Evolutionary conservation across 2,113 vertebrate species (phyloP), one percentile per base, ranked within the genome.

Genomic region (Uria lomvia): DNA sequence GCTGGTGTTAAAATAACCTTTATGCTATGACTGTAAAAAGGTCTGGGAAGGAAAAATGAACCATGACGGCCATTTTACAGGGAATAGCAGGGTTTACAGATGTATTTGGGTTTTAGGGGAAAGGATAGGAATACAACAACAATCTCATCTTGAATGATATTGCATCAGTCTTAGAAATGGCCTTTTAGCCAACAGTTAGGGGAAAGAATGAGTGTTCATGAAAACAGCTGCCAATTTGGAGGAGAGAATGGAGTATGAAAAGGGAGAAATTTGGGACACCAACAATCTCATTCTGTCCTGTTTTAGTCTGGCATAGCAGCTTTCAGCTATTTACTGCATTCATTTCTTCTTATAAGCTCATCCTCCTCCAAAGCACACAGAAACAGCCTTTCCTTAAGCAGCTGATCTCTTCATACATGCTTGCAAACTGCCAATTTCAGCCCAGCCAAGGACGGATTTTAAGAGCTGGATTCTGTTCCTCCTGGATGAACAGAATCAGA

Each of bases 271-370:
- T 8, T 66, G 66, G 84, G 90, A 90, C 83, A 94, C 27, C 55
- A 73, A 62, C 26, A 68, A 79, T 85, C 68, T 29, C 30, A 58
- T 85, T 93, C 80, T 42, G 20, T 75, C 40, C 62, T 76, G 58
- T 53, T 90, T 92, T 55, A 79, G 66, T 62, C 63, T 94, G 67
- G 53, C 32, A 5, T 15, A 81, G 56, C 67, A 92, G 52, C 52
- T 92, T 95, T 83, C 88, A 88, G 68, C 38, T 92, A 49, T 88
- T 88, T 91, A 92, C 58, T 92, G 71, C 45, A 38, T 76, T 96
- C 22, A 36, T 63, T 78, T 70, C 74, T 89, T 89, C 66, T 73
- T 72, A 5, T 21, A 93, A 81, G 60, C 84, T 75, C 65, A 47
- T 72, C 40, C 70, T 76, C 10, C 34, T 74, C 84, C 74, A 84